Base-by-base conservation (phyloP, 1,140 invertebrate species). In the Daktulosphaira vitifoliae region DNA sequence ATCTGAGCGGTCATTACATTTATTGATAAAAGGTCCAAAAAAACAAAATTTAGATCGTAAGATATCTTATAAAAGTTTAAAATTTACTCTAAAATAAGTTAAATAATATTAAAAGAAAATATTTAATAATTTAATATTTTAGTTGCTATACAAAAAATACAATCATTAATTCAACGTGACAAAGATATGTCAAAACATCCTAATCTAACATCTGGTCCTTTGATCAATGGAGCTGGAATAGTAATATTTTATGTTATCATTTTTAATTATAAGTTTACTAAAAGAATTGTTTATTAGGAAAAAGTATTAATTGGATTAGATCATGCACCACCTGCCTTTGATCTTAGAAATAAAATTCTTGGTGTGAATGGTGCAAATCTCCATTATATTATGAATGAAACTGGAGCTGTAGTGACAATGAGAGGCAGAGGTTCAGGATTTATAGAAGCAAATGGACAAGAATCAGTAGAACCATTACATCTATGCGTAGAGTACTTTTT, bases 401-500 rank as follows among this genome's bases (percentile, higher is more conserved):
- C 87, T 22, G 86, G 86, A 65, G 84, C 85, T 5, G 82, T 81
- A 68, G 84, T 88, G 16, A 84, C 84, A 1, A 76, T 90, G 51
- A 78, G 86, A 71, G 86, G 84, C 49, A 80, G 81, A 70, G 82
- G 82, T 20, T 86, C 84, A 2, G 82, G 82, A 54, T 84, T 81
- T 72, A 70, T 82, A 16, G 84, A 86, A 70, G 75, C 80, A 20
- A 72, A 72, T 54, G 82, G 81, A 37, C 72, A 76, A 68, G 87
- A 90, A 74, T 84, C 85, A 69, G 79, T 83, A 67, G 87, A 90
- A 72, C 86, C 87, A n/a, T 78, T 90, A 71, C 86, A 89, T 75
- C 78, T 90, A 66, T 84, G 82, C 70, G 78, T 89, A 68, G 84
- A 88, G 80, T 85, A 75, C 79, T 79, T 76, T 51, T 25, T 65